Conservation (phyloP, 2,888 invertebrate genomes). For the Drosophila subquinaria region DNA sequence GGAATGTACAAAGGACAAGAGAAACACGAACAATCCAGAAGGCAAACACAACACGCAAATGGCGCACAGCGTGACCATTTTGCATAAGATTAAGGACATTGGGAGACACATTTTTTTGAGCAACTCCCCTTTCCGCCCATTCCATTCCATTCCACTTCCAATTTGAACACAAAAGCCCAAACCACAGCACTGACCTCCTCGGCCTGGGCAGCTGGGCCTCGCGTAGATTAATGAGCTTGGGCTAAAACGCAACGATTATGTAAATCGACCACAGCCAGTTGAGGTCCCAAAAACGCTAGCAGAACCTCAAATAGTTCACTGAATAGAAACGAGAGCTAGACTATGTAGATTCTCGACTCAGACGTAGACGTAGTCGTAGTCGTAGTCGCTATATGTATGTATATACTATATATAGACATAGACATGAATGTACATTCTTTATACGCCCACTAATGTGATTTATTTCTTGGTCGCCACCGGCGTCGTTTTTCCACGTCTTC, state of each 20-base stretch:
- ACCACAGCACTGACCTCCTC: conserved; percentile 13
- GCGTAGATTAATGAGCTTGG: conserved; percentile 75
- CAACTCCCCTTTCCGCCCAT: not conserved
- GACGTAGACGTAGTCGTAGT: conserved; percentile 23
- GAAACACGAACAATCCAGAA: conserved; percentile 41
- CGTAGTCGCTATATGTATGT: not conserved
- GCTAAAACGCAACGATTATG: conserved; percentile 77
- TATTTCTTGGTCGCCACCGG: conserved; percentile 70
- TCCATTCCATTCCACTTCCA: not conserved
- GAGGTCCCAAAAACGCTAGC: conserved; percentile 29
- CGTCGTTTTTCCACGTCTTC: conserved; percentile 46
- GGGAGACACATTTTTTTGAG: conserved; percentile 66
- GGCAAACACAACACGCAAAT: conserved; percentile 70
- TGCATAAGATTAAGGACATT: conserved; percentile 79
- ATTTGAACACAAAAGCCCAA: not conserved
- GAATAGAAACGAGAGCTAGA: conserved; percentile 2
- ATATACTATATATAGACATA: conserved; percentile 38
- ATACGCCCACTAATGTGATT: conserved; percentile 78
- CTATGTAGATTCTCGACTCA: conserved; percentile 29
- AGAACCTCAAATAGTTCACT: conserved; percentile 33
- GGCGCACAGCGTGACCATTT: conserved; percentile 76
- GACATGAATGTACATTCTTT: conserved; percentile 55
- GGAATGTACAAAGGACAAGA: conserved; percentile 12
- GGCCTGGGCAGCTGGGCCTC: conserved; percentile 51
- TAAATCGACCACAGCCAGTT: conserved; percentile 75